These are phyloP conservation scores for Chinchilla lanigera DNA, from an alignment of 2,113 vertebrate species.

Conservation along the genomic window DNA sequence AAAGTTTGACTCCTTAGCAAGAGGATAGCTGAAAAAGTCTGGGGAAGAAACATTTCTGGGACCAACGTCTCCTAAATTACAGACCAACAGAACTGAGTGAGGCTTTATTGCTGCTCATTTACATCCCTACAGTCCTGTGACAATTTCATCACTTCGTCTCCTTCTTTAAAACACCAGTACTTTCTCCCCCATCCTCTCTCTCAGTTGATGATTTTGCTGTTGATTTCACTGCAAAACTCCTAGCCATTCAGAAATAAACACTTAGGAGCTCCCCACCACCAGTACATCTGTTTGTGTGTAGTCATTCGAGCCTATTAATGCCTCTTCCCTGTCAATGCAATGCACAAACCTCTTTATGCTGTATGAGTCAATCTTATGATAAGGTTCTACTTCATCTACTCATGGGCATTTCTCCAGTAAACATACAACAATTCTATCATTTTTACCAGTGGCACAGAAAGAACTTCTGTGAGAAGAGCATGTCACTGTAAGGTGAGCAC, in stretches of 20 bases:
- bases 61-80: neutral
- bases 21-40: neutral
- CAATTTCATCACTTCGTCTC: neutral
- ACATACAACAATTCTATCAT: neutral
- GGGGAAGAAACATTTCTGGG: neutral
- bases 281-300: neutral
- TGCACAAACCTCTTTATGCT: neutral
- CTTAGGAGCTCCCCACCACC: too few relatives aligned
- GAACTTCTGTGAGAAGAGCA: constrained; percentile 6
- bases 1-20: neutral
- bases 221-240: neutral
- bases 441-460: constrained; percentile 14
- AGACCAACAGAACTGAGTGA: neutral
- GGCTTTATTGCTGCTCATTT: neutral
- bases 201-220: neutral
- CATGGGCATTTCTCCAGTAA: neutral
- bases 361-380: neutral
- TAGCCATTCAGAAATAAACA: neutral
- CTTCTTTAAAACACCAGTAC: neutral
- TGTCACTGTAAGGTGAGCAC: neutral
- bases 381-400: neutral
- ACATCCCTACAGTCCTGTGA: neutral
- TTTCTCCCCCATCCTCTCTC: neutral
- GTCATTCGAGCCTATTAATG: neutral
- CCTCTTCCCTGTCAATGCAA: neutral